Base-by-base conservation (phyloP, 2,797 vertebrate genomes). In the Bucorvus abyssinicus region DNA sequence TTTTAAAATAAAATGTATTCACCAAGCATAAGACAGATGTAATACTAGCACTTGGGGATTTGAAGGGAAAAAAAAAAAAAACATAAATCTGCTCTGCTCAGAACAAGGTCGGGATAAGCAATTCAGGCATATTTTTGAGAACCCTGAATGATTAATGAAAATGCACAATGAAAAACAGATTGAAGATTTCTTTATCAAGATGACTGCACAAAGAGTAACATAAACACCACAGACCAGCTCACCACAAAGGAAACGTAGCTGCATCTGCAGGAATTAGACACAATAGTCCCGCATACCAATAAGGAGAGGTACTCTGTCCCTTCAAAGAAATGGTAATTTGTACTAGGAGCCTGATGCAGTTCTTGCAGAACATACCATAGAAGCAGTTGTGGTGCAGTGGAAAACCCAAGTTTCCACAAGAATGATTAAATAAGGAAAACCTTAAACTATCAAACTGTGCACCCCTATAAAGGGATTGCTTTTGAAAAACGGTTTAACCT, bases 401-500 rank as follows among this genome's bases (percentile, higher is more conserved):
- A 93, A 92, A 84, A 89, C 32, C 36, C 64, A 42, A 49, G 44
- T 59, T 77, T 82, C 63, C 63, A 47, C 50, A 67, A 65, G 77
- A 93, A 79, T 86, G 84, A 95, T 87, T 96, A 73, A 93, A 70
- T 68, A 80, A 93, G 38, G 27, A 75, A 91, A 80, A 73, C 71
- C 87, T 95, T 86, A 96, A 95, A 84, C 0, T 36, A 93, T 59
- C 81, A 84, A 63, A 91, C 63, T 49, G 60, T 27, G n/a, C 84
- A 68, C 82, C 78, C 32, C 64, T 45, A 71, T 68, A 77, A 89
- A 96, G 75, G 85, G 55, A 68, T 0, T 45, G 27, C 64, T 80
- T 90, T 80, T 75, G 84, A 94, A 93, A 89, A 84, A 83, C 88
- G 90, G 70, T 82, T 94, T 96, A 97, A 95, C 86, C 91, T 89